Percentiles rank a stretch among this genome's conserved stretches.
Evolutionary conservation across 2,113 vertebrate species (phyloP).

Genomic region (Lipotes vexillifer): DNA sequence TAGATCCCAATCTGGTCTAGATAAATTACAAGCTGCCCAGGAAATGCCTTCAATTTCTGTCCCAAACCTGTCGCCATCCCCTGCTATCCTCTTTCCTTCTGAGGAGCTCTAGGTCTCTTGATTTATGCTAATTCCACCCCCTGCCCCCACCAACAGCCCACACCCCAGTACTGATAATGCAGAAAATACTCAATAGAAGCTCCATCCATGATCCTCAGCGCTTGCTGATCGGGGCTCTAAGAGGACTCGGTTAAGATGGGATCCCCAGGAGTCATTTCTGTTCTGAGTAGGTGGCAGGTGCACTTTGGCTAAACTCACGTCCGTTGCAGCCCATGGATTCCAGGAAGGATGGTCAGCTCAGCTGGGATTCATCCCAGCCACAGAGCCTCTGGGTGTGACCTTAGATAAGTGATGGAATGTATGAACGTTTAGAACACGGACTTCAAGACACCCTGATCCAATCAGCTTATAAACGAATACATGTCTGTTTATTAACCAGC

Average conservation of each 20-base stretch:
- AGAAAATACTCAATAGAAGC: background rate
- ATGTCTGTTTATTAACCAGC: conserved; percentile 77
- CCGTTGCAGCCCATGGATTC: background rate
- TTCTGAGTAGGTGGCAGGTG: conserved; percentile 11
- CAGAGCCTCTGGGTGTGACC: conserved; percentile 55
- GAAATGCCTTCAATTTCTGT: background rate
- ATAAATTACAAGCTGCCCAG: conserved; percentile 10
- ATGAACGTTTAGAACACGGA: conserved; percentile 67
- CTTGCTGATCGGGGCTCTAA: background rate
- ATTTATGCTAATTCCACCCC: background rate
- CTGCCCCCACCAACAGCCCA: too few relatives aligned
- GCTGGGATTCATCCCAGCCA: conserved; percentile 56
- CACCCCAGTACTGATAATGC: background rate
- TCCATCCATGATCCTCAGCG: background rate
- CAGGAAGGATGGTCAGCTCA: conserved; percentile 23
- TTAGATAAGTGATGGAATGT: conserved; percentile 73
- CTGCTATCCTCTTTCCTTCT: background rate
- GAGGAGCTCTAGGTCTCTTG: background rate
- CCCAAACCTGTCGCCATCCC: background rate
- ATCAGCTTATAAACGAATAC: conserved; percentile 73
- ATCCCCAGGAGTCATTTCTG: background rate
- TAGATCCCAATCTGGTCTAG: background rate
- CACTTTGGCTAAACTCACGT: background rate
- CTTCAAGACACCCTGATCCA: conserved; percentile 69
- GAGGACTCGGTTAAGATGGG: background rate